These are phyloP conservation scores for Deilephila elpenor DNA, from an alignment of 2,888 invertebrate species.

Conservation along the genomic window DNA sequence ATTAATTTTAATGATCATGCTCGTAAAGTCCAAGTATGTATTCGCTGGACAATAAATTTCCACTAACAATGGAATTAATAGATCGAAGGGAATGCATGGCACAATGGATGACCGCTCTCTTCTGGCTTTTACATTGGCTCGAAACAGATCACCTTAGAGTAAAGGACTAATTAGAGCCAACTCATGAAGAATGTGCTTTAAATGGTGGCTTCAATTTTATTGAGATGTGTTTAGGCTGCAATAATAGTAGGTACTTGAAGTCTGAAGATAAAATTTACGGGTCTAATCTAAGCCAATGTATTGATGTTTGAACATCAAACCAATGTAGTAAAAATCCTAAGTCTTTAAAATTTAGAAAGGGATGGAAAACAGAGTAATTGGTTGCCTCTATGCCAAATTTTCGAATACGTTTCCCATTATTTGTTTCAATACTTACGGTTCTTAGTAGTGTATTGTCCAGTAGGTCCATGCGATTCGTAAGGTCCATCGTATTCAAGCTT, in stretches of 20 bases:
- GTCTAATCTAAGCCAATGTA: too few species aligned
- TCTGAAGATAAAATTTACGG: too few species aligned
- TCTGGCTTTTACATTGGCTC: slow-evolving; percentile 1
- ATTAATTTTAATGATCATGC: background rate
- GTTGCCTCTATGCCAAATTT: too few species aligned
- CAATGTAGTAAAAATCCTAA: too few species aligned
- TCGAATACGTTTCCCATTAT: background rate
- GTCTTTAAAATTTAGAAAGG: too few species aligned
- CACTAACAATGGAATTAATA: slow-evolving; percentile 19
- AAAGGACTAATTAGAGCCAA: background rate
- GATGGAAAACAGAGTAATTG: too few species aligned
- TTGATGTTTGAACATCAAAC: too few species aligned
- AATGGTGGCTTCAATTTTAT: background rate
- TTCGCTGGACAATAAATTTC: slow-evolving; percentile 16
- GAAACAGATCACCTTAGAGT: background rate
- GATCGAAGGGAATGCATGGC: background rate
- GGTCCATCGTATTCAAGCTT: slow-evolving; percentile 93
- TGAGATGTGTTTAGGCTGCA: background rate
- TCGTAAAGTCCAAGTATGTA: background rate
- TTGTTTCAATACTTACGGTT: slow-evolving; percentile 89
- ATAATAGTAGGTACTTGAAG: too few species aligned
- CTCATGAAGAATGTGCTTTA: background rate
- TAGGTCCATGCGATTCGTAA: slow-evolving; percentile 89
- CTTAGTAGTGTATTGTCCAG: slow-evolving; percentile 93
- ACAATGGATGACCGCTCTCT: background rate